Percentiles rank a stretch among this genome's conserved stretches.
Conservation (phyloP, 1,140 invertebrate species). For the Drosophila triauraria region DNA sequence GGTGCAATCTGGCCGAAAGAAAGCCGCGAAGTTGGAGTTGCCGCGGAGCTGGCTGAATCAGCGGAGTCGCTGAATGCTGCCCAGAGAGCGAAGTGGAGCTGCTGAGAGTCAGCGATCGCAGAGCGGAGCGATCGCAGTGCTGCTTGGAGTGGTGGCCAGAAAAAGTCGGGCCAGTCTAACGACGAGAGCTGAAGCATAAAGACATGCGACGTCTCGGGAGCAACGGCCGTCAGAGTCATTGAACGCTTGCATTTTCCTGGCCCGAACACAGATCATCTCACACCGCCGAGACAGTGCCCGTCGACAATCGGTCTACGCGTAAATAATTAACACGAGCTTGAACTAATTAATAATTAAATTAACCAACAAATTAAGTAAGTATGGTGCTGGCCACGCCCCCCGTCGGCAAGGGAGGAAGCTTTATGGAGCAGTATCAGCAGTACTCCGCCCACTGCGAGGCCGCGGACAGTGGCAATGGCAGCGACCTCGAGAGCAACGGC, state of each 20-base stretch:
- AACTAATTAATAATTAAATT: slow-evolving; percentile 9
- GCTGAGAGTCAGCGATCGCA: slow-evolving; percentile 16
- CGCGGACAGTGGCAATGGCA: slow-evolving; percentile 92
- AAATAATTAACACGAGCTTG: background rate
- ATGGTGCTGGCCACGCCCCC: slow-evolving; percentile 67
- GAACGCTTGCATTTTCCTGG: slow-evolving; percentile 63
- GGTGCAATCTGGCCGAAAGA: slow-evolving; percentile 56
- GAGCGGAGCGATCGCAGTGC: slow-evolving; percentile 30
- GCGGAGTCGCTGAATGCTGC: slow-evolving; percentile 56
- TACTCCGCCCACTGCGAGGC: slow-evolving; percentile 89
- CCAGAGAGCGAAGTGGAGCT: slow-evolving; percentile 10
- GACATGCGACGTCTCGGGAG: slow-evolving; percentile 79
- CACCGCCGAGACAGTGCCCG: slow-evolving; percentile 23
- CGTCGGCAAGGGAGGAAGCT: slow-evolving; percentile 73
- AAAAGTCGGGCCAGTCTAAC: slow-evolving; percentile 75
- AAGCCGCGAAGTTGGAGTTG: slow-evolving; percentile 43
- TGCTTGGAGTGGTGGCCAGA: slow-evolving; percentile 52
- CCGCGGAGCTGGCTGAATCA: slow-evolving; percentile 44
- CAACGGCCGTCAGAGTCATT: slow-evolving; percentile 81
- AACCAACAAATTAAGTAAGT: slow-evolving; percentile 7
- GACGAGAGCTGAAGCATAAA: slow-evolving; percentile 80
- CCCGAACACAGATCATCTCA: slow-evolving; percentile 23
- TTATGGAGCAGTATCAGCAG: slow-evolving; percentile 72
- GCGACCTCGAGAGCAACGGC: slow-evolving; percentile 89
- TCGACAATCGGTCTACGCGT: background rate